Base-by-base conservation (phyloP, 2,113 vertebrate species). In the Cochlearius cochlearius region DNA sequence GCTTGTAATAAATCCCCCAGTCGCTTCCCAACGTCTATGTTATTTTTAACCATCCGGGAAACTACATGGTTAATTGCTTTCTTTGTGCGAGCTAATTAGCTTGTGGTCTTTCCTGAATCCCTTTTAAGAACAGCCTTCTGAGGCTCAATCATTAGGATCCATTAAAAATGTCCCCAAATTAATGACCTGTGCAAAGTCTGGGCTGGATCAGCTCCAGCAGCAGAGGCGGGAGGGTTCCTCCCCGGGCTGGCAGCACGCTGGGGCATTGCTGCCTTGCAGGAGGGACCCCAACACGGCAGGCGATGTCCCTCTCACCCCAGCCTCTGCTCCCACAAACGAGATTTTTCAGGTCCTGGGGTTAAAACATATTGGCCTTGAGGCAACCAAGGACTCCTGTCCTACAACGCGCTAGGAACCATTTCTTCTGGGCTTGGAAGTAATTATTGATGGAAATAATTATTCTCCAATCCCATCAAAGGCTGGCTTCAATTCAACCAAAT, bases 401-500 rank as follows among this genome's bases (percentile, higher is more conserved):
- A 77, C 67, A 59, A 36, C 1, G 2, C 4, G 0, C 89, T 34
- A 56, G 58, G 77, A 87, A 55, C 53, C 34, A 12, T 95, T 94
- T 91, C 92, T 92, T 90, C 84, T 94, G 90, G 63, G 87, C 59
- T 90, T 87, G 71, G 60, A 89, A 88, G 89, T 80, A 89, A 85
- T 94, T 96, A 97, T 96, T 95, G 96, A 97, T 97, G 89, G 86
- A 92, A 95, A 97, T 97, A 96, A 97, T 96, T 96, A 95, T 96
- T 96, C 56, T 97, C 92, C 96, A 86, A 97, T 97, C 90, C 92
- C 89, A 96, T 96, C 96, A 96, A 95, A 96, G 95, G 56, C 77
- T 96, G 93, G 94, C 92, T 93, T 86, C 58, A 20, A 36, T 94
- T 96, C 96, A 96, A 78, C 87, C 67, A 47, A 94, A 90, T 83